Evolutionary conservation across 2,888 invertebrate species (phyloP).

Genomic region (Parelbella ahira): DNA sequence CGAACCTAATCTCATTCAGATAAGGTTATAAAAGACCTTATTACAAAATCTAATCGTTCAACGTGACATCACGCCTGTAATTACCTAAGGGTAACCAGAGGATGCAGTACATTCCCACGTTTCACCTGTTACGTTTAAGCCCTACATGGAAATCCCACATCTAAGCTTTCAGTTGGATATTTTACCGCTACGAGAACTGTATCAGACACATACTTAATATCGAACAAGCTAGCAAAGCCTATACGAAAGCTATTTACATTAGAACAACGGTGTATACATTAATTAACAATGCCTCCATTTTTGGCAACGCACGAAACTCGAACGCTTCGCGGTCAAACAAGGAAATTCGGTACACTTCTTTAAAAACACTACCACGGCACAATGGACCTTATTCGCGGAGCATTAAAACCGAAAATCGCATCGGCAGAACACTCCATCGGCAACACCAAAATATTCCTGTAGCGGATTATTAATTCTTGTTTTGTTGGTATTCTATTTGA

Average conservation of each 20-base stretch:
- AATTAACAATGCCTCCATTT: slow-evolving; percentile 20
- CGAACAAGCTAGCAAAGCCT: slow-evolving; percentile 12
- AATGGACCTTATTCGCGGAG: not conserved
- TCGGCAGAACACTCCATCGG: not conserved
- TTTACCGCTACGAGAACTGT: too few relatives aligned
- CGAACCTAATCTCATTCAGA: too few relatives aligned
- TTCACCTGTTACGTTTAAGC: too few relatives aligned
- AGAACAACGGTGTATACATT: slow-evolving; percentile 15
- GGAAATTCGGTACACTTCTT: not conserved
- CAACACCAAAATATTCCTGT: too few relatives aligned
- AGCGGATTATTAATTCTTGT: slow-evolving; percentile 20
- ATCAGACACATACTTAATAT: too few relatives aligned
- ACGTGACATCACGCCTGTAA: too few relatives aligned
- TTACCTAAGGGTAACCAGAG: too few relatives aligned
- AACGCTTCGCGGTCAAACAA: slow-evolving; percentile 14
- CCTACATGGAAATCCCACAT: not conserved
- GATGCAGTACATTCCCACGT: too few relatives aligned
- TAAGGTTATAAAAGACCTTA: too few relatives aligned
- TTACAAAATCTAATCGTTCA: too few relatives aligned
- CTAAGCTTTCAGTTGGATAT: too few relatives aligned
- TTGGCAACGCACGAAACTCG: slow-evolving; percentile 16
- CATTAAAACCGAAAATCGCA: not conserved
- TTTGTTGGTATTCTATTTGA: slow-evolving; percentile 10
- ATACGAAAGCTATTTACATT: slow-evolving; percentile 20
- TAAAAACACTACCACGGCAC: too few relatives aligned